Evolutionary conservation across 2,113 vertebrate species (phyloP), one percentile per base, ranked within the genome.

Genomic region (Ochotona princeps): DNA sequence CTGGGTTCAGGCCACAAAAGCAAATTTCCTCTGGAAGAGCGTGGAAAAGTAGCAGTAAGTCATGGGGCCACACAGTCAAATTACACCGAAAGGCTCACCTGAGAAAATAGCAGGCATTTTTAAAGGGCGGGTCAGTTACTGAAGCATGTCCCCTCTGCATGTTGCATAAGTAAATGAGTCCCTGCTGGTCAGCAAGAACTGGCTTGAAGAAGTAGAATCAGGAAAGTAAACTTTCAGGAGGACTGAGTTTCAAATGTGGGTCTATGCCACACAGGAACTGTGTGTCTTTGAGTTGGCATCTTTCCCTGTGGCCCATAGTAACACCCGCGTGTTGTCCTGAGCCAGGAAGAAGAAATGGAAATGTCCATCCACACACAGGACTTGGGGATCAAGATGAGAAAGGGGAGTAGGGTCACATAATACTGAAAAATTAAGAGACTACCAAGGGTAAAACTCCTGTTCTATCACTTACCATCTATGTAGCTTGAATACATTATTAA

Each of bases 191-290:
- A 61, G 73, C 18, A 79, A 73, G 13, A 21, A 8, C 61, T 44
- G 81, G 76, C 61, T 67, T 4, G 57, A 65, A 67, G 65, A 54
- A 38, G 83, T 83, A 5, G 23, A 7, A 72, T 17, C 23, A 79
- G 30, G 38, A 47, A 47, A 74, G 18, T 28, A 15, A 66, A 67
- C 15, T 44, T 35, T 67, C 70, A 17, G 20, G 47, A 93, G 91
- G n/a, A 54, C 74, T 47, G 30, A 38, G 75, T 90, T 90, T 61
- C 90, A 47, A 10, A 15, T 7, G 69, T 47, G 26, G 26, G 49
- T 66, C n/a, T 49, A 57, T 72, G 88, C 81, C 91, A 84, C 76
- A 89, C 66, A n/a, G 63, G 20, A 44, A 83, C n/a, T 66, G 2
- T 5, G n/a, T 49, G 23, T 47, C 57, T 72, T n/a, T 57, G n/a